Evolutionary conservation across 1,140 invertebrate genomes (phyloP).

Genomic region (Anthonomus grandis): DNA sequence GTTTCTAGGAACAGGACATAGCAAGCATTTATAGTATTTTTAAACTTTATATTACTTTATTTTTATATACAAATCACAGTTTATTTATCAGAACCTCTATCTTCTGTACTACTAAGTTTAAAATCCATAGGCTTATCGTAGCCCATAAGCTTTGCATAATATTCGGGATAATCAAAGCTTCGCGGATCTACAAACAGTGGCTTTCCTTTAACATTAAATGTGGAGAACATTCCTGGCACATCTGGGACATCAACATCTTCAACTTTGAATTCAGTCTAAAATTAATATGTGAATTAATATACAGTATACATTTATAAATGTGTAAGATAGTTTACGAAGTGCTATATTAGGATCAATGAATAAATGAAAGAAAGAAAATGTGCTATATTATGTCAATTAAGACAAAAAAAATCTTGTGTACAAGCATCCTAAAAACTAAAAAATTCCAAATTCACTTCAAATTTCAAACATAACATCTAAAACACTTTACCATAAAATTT

Average conservation of each 20-base stretch:
- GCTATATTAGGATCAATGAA: background rate
- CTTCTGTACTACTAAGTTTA: conserved; percentile 54
- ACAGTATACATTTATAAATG: background rate
- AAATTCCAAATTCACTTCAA: too few relatives aligned
- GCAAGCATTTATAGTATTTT: too few relatives aligned
- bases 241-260: conserved; percentile 76
- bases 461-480: too few relatives aligned
- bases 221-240: conserved; percentile 77
- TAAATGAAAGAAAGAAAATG: too few relatives aligned
- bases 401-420: too few relatives aligned
- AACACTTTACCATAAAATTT: too few relatives aligned
- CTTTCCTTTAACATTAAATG: conserved; percentile 64
- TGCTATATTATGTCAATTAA: too few relatives aligned
- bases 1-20: too few relatives aligned
- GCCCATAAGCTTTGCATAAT: conserved; percentile 84
- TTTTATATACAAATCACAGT: conserved; percentile 1
- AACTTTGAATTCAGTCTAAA: conserved; percentile 68
- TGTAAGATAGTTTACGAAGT: background rate
- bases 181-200: conserved; percentile 74
- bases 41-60: background rate
- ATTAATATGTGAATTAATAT: conserved; percentile 30
- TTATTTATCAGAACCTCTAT: background rate
- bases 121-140: conserved; percentile 88
- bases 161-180: conserved; percentile 63
- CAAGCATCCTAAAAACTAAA: too few relatives aligned